Base-by-base conservation (phyloP, 2,113 vertebrate genomes). In the Gallinago jamesoni region DNA sequence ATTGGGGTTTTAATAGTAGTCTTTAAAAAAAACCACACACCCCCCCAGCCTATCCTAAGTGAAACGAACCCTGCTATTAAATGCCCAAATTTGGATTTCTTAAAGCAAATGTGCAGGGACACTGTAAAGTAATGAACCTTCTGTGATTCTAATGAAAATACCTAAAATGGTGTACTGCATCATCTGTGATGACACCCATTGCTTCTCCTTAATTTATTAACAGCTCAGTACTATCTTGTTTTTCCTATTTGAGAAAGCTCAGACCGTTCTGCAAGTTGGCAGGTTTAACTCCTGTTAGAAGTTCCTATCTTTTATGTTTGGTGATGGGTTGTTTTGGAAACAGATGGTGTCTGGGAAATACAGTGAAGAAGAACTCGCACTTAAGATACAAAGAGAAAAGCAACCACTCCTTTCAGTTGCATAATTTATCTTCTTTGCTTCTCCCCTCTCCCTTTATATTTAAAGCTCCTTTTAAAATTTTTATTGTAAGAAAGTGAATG, bases 321-420 rank as follows among this genome's bases (percentile, higher is more conserved):
- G 10, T 89, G 80, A 39, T 75, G 64, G 27, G 68, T 69, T 94
- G 35, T 92, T 96, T 94, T 81, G 53, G 77, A 92, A 95, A 76
- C 77, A 95, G 69, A 79, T 94, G 76, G 66, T 96, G 84, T 78
- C 89, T 92, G 93, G 81, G 80, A 94, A 92, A 89, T 37, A 86
- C 15, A 92, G 56, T 53, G 48, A 70, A 84, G 48, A 84, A 83
- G 50, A 62, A 80, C 80, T 89, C 95, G 33, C 14, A 53, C 14
- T 63, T 77, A 87, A 79, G 78, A 83, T 84, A 92, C 28, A 64
- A 84, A 64, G 78, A 93, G 35, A 88, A 72, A 96, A 84, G 57
- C 86, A 70, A 74, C 33, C 68, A 59, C 68, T 84, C 37, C 20
- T 86, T 95, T 90, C 37, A 41, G 45, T 20, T 92, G 63, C 84